A percentile compares a stretch with the other conserved stretches of the same genome.
Conservation (phyloP, 2,888 invertebrate genomes). For the Thecophora atra region DNA sequence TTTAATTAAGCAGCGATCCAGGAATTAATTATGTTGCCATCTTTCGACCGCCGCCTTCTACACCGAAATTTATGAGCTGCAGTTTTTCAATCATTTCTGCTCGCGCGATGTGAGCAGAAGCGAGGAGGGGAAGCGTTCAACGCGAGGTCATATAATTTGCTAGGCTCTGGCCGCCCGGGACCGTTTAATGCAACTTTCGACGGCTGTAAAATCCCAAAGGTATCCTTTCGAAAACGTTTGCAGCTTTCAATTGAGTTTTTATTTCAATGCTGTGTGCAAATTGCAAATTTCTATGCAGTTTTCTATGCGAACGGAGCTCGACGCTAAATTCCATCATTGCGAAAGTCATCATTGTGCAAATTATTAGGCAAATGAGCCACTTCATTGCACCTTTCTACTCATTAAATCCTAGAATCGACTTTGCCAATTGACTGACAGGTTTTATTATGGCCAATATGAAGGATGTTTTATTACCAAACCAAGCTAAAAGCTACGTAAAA, state of each 20-base stretch:
- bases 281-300: not conserved
- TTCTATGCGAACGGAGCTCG: not conserved
- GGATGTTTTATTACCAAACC: too few relatives aligned
- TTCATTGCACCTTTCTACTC: too few relatives aligned
- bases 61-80: conserved; percentile 27
- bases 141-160: not conserved
- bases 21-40: conserved; percentile 29
- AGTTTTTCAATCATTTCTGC: not conserved
- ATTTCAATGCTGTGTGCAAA: not conserved
- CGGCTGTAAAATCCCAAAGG: not conserved
- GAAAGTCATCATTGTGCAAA: too few relatives aligned
- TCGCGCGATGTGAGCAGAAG: not conserved
- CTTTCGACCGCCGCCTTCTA: not conserved
- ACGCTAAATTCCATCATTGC: not conserved
- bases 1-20: conserved; percentile 6
- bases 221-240: not conserved
- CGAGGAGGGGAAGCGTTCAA: not conserved
- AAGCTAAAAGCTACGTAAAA: too few relatives aligned
- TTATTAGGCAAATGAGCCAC: too few relatives aligned
- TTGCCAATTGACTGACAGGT: too few relatives aligned
- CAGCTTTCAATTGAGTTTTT: not conserved
- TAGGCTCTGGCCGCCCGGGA: not conserved
- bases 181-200: conserved; percentile 1
- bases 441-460: too few relatives aligned
- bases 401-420: too few relatives aligned